Percentiles rank a stretch among this genome's conserved stretches.
Evolutionary conservation across 2,888 invertebrate genomes (phyloP).

Genomic region (Drosophila aldrichi): DNA sequence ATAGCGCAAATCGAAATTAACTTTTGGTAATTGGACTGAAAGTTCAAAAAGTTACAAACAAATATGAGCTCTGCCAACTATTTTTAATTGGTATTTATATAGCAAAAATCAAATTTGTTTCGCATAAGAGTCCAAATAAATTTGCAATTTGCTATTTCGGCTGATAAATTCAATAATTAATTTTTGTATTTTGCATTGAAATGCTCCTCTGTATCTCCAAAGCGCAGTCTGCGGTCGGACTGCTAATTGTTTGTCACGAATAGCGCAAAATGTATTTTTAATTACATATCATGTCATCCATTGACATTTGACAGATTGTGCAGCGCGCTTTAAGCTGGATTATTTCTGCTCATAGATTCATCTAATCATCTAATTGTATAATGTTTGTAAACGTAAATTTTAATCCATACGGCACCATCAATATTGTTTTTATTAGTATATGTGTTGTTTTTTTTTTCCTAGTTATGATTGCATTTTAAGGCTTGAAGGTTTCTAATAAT

Average conservation of each 20-base stretch:
- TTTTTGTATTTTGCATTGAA: not conserved
- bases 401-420: constrained; percentile 33
- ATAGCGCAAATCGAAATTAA: constrained; percentile 31
- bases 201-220: constrained; percentile 30
- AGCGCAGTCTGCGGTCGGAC: constrained; percentile 29
- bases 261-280: constrained; percentile 32
- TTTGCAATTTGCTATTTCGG: constrained; percentile 49
- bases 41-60: not conserved
- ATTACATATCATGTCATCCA: constrained; percentile 21
- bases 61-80: not conserved
- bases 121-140: constrained; percentile 55
- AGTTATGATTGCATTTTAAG: constrained; percentile 50
- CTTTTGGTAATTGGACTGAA: constrained; percentile 14
- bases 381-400: constrained; percentile 9
- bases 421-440: constrained; percentile 20
- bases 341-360: not conserved
- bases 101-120: constrained; percentile 64
- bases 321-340: constrained; percentile 7
- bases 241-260: constrained; percentile 33
- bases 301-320: not conserved
- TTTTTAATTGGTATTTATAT: constrained; percentile 53
- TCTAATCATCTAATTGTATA: not conserved
- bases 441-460: constrained; percentile 41
- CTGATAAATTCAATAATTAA: constrained; percentile 36
- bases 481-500: constrained; percentile 42